phyloP scores from a whole-genome alignment of 2,113 vertebrate genomes.

The Cyanoderma ruficeps region DNA sequence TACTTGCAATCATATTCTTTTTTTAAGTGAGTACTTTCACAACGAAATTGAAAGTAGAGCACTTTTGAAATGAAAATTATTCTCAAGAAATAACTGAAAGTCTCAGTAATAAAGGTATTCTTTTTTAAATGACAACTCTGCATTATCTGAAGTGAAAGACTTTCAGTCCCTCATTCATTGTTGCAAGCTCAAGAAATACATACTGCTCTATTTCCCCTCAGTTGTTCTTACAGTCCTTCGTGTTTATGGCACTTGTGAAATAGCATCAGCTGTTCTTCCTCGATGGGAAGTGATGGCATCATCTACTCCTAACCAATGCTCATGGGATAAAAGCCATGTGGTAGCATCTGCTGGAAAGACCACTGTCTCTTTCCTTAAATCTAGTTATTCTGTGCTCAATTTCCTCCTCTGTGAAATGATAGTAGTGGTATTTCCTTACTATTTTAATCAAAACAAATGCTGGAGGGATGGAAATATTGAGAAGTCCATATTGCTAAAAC shows the following conservation, averaged over 20 bases:
- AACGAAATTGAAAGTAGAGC: background rate
- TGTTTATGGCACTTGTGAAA: background rate
- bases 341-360: background rate
- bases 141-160: background rate
- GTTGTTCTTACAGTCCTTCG: accelerated
- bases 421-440: background rate
- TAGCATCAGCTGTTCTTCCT: background rate
- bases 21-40: background rate
- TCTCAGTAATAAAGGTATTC: background rate
- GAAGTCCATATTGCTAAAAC: background rate
- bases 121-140: background rate
- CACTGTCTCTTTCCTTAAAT: background rate
- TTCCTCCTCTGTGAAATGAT: background rate
- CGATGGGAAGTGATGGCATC: background rate
- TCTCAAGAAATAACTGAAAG: background rate
- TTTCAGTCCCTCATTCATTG: background rate
- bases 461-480: background rate
- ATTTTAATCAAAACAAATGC: background rate
- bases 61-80: background rate
- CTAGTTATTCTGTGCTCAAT: background rate
- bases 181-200: background rate
- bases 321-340: background rate
- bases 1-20: background rate
- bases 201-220: background rate
- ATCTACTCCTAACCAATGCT: background rate